Evolutionary conservation across 2,888 invertebrate genomes (phyloP), one percentile per base, ranked within the genome.

Genomic region (Theretra japonica): DNA sequence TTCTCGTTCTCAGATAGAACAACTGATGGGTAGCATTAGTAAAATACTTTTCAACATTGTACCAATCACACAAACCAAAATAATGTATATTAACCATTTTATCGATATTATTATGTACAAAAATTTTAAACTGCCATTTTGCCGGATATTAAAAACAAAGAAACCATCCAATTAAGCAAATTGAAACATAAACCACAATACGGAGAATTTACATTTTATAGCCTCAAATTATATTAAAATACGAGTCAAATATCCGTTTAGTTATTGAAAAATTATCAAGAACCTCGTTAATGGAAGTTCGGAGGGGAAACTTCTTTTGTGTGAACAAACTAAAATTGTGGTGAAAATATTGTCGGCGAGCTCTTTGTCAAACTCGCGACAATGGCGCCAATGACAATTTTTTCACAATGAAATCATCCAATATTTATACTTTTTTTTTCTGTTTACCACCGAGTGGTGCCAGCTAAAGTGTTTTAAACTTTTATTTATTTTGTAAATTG

Each of bases 341-440:
- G 56, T 71, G 72, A 73, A 76, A 80, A 74, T 60, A 72, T 75
- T 75, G 75, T 72, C 72, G 71, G 69, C 76, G 68, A 60, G 59
- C 60, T 72, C 71, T 76, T 75, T 75, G 74, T 76, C 72, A 62
- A 72, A 72, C 72, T 72, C 65, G 73, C 70, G 70, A 75, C 73
- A 77, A 78, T 74, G 72, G 74, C 70, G 68, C 17, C 59, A 69
- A 70, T 73, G 75, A 73, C 76, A 76, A 59, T 81, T 75, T 72
- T 68, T 72, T 68, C 68, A 60, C 62, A 70, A 70, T 50, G 60
- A n/a, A 53, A 53, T 53, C 7, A 50, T 25, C 53, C 70, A 62
- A 62, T 70, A 62, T 70, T 60, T 70, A 62, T 62, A 60, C 60
- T 30, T 62, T 53, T 25, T 53, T 25, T 56, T 50, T 70, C 53